These are phyloP conservation scores for Corydoras sp. DNA, from an alignment of 2,113 vertebrate genomes.

Conservation along the genomic window DNA sequence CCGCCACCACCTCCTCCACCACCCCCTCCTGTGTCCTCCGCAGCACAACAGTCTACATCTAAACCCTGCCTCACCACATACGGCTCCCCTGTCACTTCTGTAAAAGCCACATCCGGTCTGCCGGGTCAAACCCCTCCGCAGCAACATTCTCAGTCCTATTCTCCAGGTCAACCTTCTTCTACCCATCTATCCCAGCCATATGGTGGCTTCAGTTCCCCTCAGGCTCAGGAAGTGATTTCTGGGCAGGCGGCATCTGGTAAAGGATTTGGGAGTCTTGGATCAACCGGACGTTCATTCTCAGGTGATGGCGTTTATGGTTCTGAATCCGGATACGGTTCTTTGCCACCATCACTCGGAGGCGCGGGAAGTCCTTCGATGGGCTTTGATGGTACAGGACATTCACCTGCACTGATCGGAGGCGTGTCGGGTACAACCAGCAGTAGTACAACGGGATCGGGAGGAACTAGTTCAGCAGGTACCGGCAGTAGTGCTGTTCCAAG, in stretches of 20 bases:
- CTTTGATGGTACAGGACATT: constrained; percentile 73
- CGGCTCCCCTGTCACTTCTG: constrained; percentile 53
- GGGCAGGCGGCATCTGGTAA: constrained; percentile 53
- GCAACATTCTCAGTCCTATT: constrained; percentile 61
- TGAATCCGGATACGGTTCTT: constrained; percentile 59
- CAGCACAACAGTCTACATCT: constrained; percentile 49
- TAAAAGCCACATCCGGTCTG: constrained; percentile 71
- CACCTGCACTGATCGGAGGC: constrained; percentile 66
- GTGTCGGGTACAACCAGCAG: background rate
- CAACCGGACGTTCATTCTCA: constrained; percentile 68
- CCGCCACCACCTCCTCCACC: constrained; percentile 49
- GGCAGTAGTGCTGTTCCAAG: constrained; percentile 43
- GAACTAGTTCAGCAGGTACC: constrained; percentile 43
- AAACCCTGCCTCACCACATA: constrained; percentile 61
- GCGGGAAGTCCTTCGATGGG: constrained; percentile 74
- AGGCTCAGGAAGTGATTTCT: constrained; percentile 69
- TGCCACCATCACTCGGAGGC: constrained; percentile 57
- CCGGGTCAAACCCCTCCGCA: constrained; percentile 67
- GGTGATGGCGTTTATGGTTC: constrained; percentile 65
- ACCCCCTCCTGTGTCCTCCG: constrained; percentile 49
- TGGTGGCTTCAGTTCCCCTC: constrained; percentile 71
- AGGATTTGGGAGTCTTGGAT: constrained; percentile 53
- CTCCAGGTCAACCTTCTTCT: constrained; percentile 63
- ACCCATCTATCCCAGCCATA: constrained; percentile 61
- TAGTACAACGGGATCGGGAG: constrained; percentile 31